Evolutionary conservation across 2,888 invertebrate genomes (phyloP), one percentile per base, ranked within the genome.

Genomic region (Teinopalpus imperialis): DNA sequence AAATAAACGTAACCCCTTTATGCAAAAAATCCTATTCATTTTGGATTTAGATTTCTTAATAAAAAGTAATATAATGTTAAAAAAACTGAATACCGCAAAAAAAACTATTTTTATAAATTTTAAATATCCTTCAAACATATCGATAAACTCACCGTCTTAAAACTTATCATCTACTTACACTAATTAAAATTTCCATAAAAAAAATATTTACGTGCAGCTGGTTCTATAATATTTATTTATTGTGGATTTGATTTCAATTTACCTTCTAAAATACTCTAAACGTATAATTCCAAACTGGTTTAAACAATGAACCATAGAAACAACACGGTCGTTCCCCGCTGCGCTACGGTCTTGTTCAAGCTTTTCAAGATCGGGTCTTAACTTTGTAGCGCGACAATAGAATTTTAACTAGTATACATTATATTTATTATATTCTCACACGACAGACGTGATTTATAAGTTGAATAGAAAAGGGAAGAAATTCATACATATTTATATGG

Each of bases 341-440:
- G 68, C 52, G 59, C 63, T 52, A 62, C 59, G 63, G 67, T 61
- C 72, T 69, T 74, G 74, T 81, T 71, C 59, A 39, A 51, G 57
- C 71, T 66, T 73, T 69, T 74, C 71, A 67, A 83, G 86, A 86
- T 85, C 82, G 71, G 74, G 73, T 72, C 74, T 82, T 76, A 81
- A 85, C 81, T 81, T 72, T 76, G 78, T 78, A 69, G 74, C 56
- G 63, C 69, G 69, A 72, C 71, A 73, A 67, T 60, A 60, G 55
- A 54, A 66, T 62, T 66, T 81, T 74, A 69, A 62, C 60, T 63
- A 61, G 59, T 54, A 55, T 68, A 65, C 56, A 66, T 76, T 74
- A 76, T n/a, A n/a, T 83, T 80, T 81, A 77, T 74, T 63, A 61
- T 21, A 12, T n/a, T 21, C 12, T 21, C 21, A n/a, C 8, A 2